Evolutionary conservation across 2,113 vertebrate genomes (phyloP), one percentile per base, ranked within the genome.

Genomic region (Pelecanus crispus): DNA sequence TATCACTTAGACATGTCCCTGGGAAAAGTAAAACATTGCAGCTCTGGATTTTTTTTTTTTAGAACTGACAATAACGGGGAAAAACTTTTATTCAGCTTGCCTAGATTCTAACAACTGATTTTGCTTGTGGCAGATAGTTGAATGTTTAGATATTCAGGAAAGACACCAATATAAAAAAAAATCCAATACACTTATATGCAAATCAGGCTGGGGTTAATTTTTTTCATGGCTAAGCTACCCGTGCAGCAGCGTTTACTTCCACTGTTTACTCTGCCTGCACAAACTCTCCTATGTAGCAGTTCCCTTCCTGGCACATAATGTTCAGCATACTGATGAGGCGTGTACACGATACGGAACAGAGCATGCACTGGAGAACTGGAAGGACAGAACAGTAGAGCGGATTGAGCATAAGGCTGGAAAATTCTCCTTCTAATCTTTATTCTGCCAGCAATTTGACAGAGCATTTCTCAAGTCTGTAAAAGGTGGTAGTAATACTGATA

Each of bases 271-370:
- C 67, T 85, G 72, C 42, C 83, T 93, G 67, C 80, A 93, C 80
- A 93, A 90, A 44, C 88, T 95, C 88, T 88, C 38, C 80, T 38
- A 52, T 89, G 91, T 56, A 88, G 91, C 86, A 87, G 44, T 89
- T 95, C 70, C 75, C 63, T 93, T 96, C 59, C 65, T 72, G 61
- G 86, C 72, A 93, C 73, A 56, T 53, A 42, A 53, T 16, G 92
- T 90, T 95, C 88, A 89, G 94, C 94, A 92, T 95, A 90, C 95
- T 96, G 94, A 95, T 96, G 92, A 97, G 92, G 47, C 91, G 68
- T 6, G 52, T 90, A 21, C 67, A 71, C 0, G 29, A 52, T 13
- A 55, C 49, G 86, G 90, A 96, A 88, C 95, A 81, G 88, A 92
- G 88, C 90, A 81, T 86, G 72, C 91, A 66, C 83, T 90, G 67